Conservation (phyloP, 2,113 vertebrate species). For the Paradoxurus hermaphroditus region DNA sequence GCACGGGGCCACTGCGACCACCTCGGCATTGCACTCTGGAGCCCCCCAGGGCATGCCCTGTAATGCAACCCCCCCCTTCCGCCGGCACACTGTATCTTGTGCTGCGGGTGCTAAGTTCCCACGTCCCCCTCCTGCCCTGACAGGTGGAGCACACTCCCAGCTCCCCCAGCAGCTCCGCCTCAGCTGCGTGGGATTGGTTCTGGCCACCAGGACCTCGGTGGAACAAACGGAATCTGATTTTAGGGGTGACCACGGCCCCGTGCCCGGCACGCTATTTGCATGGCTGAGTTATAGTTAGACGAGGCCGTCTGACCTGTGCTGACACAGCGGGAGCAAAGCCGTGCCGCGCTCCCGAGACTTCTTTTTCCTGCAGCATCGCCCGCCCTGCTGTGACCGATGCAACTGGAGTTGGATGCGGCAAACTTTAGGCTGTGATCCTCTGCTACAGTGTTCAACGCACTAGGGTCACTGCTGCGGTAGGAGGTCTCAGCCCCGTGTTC, state of each 20-base stretch:
- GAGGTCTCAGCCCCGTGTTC: background rate
- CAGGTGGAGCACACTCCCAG: fast-evolving
- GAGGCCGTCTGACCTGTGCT: fast-evolving
- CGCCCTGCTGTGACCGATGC: fast-evolving
- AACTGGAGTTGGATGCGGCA: background rate
- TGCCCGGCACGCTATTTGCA: background rate
- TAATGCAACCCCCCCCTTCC: fast-evolving
- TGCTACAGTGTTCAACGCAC: background rate
- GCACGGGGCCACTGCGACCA: fast-evolving
- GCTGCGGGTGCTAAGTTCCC: background rate
- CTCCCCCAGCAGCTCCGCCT: fast-evolving
- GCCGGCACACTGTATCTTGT: fast-evolving
- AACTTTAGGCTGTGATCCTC: background rate
- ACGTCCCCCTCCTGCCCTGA: too few species aligned
- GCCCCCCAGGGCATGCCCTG: background rate
- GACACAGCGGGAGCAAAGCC: fast-evolving
- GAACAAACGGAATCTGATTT: background rate
- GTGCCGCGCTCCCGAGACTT: fast-evolving
- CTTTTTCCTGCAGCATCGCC: background rate
- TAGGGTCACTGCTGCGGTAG: fast-evolving
- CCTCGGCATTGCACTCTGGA: fast-evolving
- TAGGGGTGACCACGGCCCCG: background rate
- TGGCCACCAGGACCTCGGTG: background rate
- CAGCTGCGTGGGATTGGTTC: background rate
- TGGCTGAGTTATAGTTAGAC: background rate